A percentile compares a stretch with the other conserved stretches of the same genome.
Conservation (phyloP, 2,888 invertebrate species). For the Ferdinandea cuprea region DNA sequence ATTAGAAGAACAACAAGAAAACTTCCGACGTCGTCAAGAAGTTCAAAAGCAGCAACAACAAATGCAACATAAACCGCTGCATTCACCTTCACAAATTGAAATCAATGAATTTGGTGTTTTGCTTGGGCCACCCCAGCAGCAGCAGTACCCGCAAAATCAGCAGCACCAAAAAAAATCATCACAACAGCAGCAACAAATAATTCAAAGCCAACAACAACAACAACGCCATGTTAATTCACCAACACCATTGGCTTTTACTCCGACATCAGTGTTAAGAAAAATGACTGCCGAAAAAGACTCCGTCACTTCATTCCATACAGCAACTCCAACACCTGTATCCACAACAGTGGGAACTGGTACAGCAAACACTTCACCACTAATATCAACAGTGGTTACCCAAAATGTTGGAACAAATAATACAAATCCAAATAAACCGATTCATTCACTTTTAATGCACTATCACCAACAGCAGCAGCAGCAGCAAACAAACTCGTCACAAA, state of each 20-base stretch:
- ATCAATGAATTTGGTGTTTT: conserved; percentile 35
- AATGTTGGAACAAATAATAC: conserved; percentile 76
- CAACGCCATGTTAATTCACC: conserved; percentile 84
- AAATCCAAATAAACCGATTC: conserved; percentile 58
- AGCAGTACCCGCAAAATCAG: conserved; percentile 53
- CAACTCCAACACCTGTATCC: conserved; percentile 59
- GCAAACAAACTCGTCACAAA: conserved; percentile 64
- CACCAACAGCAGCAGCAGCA: conserved; percentile 74
- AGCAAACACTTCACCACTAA: conserved; percentile 75
- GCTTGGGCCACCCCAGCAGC: conserved; percentile 61
- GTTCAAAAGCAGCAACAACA: conserved; percentile 78
- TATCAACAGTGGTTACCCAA: conserved; percentile 77
- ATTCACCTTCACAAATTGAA: conserved; percentile 39
- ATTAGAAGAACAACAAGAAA: conserved; percentile 93
- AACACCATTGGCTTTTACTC: conserved; percentile 93
- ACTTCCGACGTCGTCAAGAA: conserved; percentile 92
- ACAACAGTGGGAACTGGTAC: conserved; percentile 47
- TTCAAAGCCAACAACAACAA: conserved; percentile 76
- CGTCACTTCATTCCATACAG: conserved; percentile 63
- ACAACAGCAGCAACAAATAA: conserved; percentile 67
- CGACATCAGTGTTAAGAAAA: conserved; percentile 96
- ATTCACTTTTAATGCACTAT: conserved; percentile 72
- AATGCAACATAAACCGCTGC: conserved; percentile 52
- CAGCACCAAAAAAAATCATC: conserved; percentile 59
- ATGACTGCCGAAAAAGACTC: conserved; percentile 95